Evolutionary conservation across 2,113 vertebrate genomes (phyloP).

Genomic region (Mirza zaza): DNA sequence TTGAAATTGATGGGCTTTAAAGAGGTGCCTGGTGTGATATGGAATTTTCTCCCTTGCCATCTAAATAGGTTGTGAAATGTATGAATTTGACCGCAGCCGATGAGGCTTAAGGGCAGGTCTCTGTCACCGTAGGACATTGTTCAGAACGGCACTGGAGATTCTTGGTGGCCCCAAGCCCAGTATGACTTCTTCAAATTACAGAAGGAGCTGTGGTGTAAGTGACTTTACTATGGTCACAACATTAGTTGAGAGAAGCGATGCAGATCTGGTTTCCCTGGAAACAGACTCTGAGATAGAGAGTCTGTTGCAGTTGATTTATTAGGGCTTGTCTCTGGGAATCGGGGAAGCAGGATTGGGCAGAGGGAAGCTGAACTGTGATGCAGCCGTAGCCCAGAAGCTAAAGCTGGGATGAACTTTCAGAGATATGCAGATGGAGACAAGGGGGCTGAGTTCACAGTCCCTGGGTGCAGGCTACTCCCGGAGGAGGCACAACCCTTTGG

Average conservation of each 20-base stretch:
- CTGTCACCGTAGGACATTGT: neutral
- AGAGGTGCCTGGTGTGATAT: neutral
- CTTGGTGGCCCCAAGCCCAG: neutral
- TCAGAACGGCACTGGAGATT: neutral
- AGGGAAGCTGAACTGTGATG: neutral
- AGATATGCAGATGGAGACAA: neutral
- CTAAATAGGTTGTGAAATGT: neutral
- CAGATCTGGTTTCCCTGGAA: slow-evolving; percentile 68
- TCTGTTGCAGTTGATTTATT: slow-evolving; percentile 68
- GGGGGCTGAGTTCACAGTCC: neutral
- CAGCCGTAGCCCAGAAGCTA: neutral
- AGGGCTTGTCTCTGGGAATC: slow-evolving; percentile 37
- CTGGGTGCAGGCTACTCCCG: neutral
- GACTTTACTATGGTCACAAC: slow-evolving; percentile 61
- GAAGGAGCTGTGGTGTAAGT: slow-evolving; percentile 42
- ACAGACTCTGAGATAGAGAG: slow-evolving; percentile 55
- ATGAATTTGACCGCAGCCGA: neutral
- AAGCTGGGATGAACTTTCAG: neutral
- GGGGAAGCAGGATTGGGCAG: slow-evolving; percentile 21
- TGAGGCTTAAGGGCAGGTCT: neutral
- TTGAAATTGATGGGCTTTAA: neutral
- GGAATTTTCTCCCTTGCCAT: neutral
- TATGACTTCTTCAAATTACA: slow-evolving; percentile 37
- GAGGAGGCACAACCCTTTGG: neutral
- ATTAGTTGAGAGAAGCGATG: slow-evolving; percentile 56